These are phyloP conservation scores for Conus ventricosus DNA, from an alignment of 1,140 invertebrate genomes.

Conservation along the genomic window DNA sequence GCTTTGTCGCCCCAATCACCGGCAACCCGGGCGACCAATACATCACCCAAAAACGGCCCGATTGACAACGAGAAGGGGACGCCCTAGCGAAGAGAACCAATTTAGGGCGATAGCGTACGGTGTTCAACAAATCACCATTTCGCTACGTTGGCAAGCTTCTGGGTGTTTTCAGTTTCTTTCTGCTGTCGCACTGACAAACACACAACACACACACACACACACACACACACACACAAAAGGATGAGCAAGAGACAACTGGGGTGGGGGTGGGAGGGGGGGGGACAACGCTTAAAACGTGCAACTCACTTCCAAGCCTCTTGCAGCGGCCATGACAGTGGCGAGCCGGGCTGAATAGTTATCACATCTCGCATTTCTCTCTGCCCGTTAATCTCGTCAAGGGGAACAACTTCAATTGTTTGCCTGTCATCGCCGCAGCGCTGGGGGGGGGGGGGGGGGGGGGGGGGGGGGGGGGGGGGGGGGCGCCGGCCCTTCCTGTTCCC, in stretches of 20 bases:
- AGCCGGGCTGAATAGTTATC: neutral
- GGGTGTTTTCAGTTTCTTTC: neutral
- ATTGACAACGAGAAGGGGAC: constrained; percentile 33
- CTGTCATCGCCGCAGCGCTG: neutral
- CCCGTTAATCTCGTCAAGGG: constrained; percentile 32
- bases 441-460: neutral
- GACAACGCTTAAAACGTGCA: neutral
- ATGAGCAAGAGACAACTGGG: too few species aligned
- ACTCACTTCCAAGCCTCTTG: too few species aligned
- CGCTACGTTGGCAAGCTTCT: neutral
- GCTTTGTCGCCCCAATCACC: constrained; percentile 26
- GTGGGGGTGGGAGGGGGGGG: neutral
- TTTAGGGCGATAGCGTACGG: constrained; percentile 31
- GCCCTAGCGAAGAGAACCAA: constrained; percentile 20
- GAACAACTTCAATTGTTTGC: constrained; percentile 31
- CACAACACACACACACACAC: too few species aligned
- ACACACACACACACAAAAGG: too few species aligned
- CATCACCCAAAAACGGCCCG: neutral
- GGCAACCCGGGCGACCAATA: neutral
- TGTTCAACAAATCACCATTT: constrained; percentile 37
- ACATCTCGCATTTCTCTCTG: constrained; percentile 17
- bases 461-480: neutral
- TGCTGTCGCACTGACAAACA: neutral
- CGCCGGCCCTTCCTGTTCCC: neutral
- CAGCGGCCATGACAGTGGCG: neutral